Evolutionary conservation across 1,140 invertebrate genomes (phyloP).

Genomic region (Antheraea pernyi): DNA sequence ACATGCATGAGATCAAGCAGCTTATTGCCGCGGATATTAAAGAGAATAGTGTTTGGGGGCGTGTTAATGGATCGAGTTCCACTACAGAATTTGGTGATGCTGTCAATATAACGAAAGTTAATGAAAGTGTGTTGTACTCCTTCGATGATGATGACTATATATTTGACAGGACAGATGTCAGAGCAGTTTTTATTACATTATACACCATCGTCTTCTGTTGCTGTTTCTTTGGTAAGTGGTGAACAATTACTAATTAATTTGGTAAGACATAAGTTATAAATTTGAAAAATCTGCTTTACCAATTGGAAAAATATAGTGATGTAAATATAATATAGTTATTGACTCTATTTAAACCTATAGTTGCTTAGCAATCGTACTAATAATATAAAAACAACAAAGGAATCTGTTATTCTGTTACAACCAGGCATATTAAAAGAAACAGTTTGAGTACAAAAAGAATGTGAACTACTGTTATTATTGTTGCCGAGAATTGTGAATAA

Average conservation of each 20-base stretch:
- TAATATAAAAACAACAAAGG: no score
- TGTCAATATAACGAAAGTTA: slow-evolving; percentile 40
- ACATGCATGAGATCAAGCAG: slow-evolving; percentile 48
- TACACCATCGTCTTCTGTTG: slow-evolving; percentile 84
- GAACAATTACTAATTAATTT: neutral
- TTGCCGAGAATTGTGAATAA: no score
- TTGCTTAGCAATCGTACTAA: no score
- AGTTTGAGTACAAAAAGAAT: no score
- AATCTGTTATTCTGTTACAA: no score
- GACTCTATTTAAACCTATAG: no score
- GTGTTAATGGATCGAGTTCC: slow-evolving; percentile 39
- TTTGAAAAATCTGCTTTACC: neutral
- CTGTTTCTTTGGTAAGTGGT: slow-evolving; percentile 84
- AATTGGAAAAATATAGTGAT: neutral
- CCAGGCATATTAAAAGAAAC: no score
- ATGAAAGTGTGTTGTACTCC: slow-evolving; percentile 37
- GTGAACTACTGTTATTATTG: no score
- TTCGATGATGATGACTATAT: slow-evolving; percentile 80
- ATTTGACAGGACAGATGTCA: slow-evolving; percentile 82
- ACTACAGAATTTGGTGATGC: slow-evolving; percentile 23
- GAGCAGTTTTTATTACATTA: slow-evolving; percentile 82
- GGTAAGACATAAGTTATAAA: neutral
- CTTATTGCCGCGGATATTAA: slow-evolving; percentile 43
- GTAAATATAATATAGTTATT: no score
- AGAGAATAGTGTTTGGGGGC: slow-evolving; percentile 30